Conservation (phyloP, 2,888 invertebrate genomes). For the Galeruca laticollis region DNA sequence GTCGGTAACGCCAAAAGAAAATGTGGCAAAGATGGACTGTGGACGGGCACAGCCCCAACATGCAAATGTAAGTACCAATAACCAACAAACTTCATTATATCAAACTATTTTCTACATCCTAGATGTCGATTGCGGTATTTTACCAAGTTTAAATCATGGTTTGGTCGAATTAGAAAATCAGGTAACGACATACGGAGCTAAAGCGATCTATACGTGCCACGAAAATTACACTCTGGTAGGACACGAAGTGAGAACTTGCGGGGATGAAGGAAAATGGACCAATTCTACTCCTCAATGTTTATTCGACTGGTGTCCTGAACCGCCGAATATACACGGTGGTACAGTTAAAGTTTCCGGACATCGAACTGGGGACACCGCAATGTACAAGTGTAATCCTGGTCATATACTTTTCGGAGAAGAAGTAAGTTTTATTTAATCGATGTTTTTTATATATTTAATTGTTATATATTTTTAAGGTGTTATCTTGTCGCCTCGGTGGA, state of each 20-base stretch:
- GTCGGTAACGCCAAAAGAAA: conserved; percentile 77
- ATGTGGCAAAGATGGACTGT: conserved; percentile 82
- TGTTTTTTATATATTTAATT: too few relatives aligned
- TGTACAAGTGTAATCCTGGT: conserved; percentile 85
- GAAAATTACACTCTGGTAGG: conserved; percentile 90
- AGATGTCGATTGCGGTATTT: conserved; percentile 86
- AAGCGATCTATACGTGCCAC: conserved; percentile 82
- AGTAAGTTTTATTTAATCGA: conserved; percentile 3
- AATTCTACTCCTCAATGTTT: conserved; percentile 84
- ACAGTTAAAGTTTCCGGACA: conserved; percentile 78
- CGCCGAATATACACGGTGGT: conserved; percentile 83
- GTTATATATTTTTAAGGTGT: conserved; percentile 70
- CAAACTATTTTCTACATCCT: conserved; percentile 30
- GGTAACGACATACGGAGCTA: conserved; percentile 84
- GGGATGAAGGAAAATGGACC: conserved; percentile 81
- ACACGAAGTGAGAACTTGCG: conserved; percentile 77
- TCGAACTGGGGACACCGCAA: conserved; percentile 84
- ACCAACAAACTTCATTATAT: conserved; percentile 11
- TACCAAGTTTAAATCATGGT: conserved; percentile 80
- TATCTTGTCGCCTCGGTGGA: conserved; percentile 88
- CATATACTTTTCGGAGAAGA: conserved; percentile 83
- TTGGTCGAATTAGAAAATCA: conserved; percentile 75
- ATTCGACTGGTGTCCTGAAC: conserved; percentile 90
- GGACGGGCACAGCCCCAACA: conserved; percentile 84
- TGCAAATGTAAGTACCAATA: conserved; percentile 81